Percentiles rank a stretch among this genome's conserved stretches.
phyloP scores from a whole-genome alignment of 1,140 invertebrate genomes.

The Drosophila insularis region DNA sequence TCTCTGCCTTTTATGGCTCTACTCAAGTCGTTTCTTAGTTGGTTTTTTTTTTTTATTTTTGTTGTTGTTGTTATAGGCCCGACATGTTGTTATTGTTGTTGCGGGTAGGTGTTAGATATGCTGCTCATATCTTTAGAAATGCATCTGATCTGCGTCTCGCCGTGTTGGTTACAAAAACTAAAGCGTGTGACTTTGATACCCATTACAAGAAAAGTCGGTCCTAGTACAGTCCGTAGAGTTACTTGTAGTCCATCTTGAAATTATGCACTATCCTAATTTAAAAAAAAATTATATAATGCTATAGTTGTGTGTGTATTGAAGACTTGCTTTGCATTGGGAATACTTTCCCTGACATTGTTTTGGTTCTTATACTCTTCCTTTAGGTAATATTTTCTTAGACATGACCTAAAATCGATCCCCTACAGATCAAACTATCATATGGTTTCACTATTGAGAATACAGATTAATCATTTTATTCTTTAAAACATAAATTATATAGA shows the following conservation, averaged over 20 bases:
- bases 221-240: background rate
- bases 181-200: constrained; percentile 6
- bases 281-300: too few species aligned
- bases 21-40: background rate
- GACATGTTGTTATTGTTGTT: background rate
- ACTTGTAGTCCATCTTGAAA: background rate
- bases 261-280: too few species aligned
- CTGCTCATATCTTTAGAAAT: constrained; percentile 6
- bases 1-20: background rate
- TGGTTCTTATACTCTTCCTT: too few species aligned
- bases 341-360: too few species aligned
- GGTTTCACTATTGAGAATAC: too few species aligned
- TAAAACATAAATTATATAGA: too few species aligned
- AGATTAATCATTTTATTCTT: too few species aligned
- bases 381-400: too few species aligned
- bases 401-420: too few species aligned
- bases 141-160: constrained; percentile 1
- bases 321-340: too few species aligned
- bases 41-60: background rate
- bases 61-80: background rate
- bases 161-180: constrained; percentile 1
- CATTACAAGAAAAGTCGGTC: background rate
- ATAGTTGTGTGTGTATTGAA: too few species aligned
- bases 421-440: too few species aligned
- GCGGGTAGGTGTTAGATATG: constrained; percentile 28